These are phyloP conservation scores for Pocillopora damicornis DNA, from an alignment of 64 coral and sea anemone genomes.

Conservation along the genomic window DNA sequence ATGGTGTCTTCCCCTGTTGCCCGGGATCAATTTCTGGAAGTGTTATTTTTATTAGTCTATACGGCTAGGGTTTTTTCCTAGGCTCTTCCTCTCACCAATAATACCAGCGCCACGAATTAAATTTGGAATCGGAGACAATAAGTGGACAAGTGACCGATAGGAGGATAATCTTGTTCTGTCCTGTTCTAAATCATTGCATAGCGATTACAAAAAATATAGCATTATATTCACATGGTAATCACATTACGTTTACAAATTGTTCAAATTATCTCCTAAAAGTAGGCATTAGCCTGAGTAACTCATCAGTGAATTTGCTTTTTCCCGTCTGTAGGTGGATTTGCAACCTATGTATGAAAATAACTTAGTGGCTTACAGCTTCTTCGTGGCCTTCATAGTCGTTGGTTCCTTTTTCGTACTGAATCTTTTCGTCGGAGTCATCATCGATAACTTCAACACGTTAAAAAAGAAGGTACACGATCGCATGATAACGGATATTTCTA, in stretches of 20 bases:
- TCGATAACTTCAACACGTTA: conserved; percentile 71
- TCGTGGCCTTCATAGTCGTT: conserved; percentile 68
- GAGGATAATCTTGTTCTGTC: no score
- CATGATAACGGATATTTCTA: no score
- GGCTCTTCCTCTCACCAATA: not conserved
- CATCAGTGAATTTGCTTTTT: not conserved
- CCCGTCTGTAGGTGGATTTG: conserved; percentile 28
- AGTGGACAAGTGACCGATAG: no score
- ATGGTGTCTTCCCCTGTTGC: no score
- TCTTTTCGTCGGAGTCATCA: conserved; percentile 75
- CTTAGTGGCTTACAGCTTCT: conserved; percentile 38
- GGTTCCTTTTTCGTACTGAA: conserved; percentile 79
- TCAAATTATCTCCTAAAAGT: no score
- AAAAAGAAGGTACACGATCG: conserved; percentile 31
- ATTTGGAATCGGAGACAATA: not conserved
- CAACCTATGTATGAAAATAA: conserved; percentile 59
- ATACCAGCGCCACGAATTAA: not conserved
- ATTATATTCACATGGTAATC: no score
- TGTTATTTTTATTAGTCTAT: no score
- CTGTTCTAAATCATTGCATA: no score
- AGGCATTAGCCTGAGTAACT: not conserved
- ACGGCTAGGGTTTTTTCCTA: no score
- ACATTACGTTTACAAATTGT: no score
- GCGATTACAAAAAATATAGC: no score
- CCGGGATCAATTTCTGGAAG: no score